Conservation (phyloP, 2,888 invertebrate species). For the Nemotelus pantherinus region DNA sequence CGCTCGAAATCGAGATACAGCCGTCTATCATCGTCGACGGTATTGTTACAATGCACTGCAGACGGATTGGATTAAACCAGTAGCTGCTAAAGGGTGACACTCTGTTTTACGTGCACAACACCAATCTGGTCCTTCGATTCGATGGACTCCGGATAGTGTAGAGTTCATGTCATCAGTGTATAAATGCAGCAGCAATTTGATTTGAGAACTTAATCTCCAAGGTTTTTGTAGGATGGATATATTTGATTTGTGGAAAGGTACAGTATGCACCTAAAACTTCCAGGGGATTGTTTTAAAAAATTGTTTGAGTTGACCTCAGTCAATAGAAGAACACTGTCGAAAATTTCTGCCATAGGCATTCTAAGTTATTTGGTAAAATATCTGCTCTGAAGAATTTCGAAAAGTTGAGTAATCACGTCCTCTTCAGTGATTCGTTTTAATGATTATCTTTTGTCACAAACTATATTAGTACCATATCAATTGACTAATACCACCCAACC, state of each 20-base stretch:
- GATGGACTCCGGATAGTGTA: conserved; percentile 30
- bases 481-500: conserved; percentile 7
- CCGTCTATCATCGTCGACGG: conserved; percentile 20
- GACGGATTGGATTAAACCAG: conserved; percentile 29
- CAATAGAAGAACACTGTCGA: too few relatives aligned
- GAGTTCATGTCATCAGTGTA: conserved; percentile 15
- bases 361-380: too few relatives aligned
- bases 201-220: conserved; percentile 30
- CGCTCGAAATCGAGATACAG: conserved; percentile 44
- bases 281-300: too few relatives aligned
- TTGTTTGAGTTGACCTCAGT: too few relatives aligned
- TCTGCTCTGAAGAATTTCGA: too few relatives aligned
- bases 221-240: background rate
- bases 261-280: too few relatives aligned
- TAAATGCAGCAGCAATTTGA: conserved; percentile 25
- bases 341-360: too few relatives aligned
- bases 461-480: background rate
- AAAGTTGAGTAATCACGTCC: too few relatives aligned
- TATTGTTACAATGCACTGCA: conserved; percentile 24
- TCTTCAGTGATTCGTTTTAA: too few relatives aligned
- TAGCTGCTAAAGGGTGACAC: conserved; percentile 36
- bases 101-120: background rate
- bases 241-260: too few relatives aligned
- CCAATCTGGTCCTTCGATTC: background rate
- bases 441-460: too few relatives aligned